Conservation (phyloP, 2,113 vertebrate genomes). For the Nerophis lumbriciformis region DNA sequence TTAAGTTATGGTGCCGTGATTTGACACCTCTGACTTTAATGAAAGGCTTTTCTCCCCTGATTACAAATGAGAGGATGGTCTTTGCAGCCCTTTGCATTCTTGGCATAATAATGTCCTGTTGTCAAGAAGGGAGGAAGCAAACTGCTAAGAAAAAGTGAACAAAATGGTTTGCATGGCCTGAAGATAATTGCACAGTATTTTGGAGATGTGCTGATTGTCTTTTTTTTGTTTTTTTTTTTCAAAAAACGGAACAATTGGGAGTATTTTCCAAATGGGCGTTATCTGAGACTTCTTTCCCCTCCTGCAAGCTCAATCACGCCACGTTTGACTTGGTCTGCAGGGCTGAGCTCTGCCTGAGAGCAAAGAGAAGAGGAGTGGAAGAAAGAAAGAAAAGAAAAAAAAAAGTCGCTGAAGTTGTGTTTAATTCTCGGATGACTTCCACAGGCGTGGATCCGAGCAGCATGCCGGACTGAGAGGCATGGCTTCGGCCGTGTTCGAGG, state of each 20-base stretch:
- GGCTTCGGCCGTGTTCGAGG: constrained; percentile 96
- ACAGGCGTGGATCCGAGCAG: constrained; percentile 11
- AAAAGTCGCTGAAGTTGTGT: constrained; percentile 36
- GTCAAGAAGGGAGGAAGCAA: constrained; percentile 51
- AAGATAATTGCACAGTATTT: background rate
- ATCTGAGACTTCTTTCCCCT: constrained; percentile 14
- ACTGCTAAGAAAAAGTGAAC: constrained; percentile 9
- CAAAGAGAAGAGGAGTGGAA: background rate
- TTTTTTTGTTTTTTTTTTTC: too few relatives aligned
- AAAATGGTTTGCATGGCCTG: background rate
- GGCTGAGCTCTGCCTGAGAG: constrained; percentile 7
- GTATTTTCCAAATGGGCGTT: constrained; percentile 20
- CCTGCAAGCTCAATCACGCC: constrained; percentile 44
- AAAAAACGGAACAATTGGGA: background rate
- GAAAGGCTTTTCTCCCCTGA: background rate
- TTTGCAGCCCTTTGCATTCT: constrained; percentile 45
- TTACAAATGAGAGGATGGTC: constrained; percentile 6
- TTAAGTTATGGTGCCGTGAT: too few relatives aligned
- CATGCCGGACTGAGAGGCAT: constrained; percentile 73
- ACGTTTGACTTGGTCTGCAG: constrained; percentile 44
- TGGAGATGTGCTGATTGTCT: too few relatives aligned
- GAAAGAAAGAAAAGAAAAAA: background rate
- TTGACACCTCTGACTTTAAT: too few relatives aligned
- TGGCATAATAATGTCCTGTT: constrained; percentile 52
- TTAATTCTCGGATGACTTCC: background rate